Conservation (phyloP, 2,113 vertebrate species). For the Tetrao urogallus region DNA sequence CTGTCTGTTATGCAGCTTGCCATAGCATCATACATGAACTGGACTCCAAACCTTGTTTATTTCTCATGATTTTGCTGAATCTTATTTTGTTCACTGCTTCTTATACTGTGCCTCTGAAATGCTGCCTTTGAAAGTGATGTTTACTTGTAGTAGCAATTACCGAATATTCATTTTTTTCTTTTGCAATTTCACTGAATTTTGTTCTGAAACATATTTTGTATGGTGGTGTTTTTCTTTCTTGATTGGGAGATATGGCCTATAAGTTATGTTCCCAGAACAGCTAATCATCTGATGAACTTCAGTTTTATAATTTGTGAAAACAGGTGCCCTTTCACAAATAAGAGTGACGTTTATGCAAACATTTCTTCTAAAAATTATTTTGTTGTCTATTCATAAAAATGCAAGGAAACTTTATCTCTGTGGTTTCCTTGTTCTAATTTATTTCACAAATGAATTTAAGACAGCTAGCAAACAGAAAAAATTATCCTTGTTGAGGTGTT, state of each 20-base stretch:
- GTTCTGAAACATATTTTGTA: neutral
- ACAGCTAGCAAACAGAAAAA: constrained; percentile 65
- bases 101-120: neutral
- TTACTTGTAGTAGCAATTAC: neutral
- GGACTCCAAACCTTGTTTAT: neutral
- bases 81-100: neutral
- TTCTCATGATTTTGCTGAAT: neutral
- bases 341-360: constrained; percentile 16
- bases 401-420: neutral
- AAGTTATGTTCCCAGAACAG: constrained; percentile 33
- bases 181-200: constrained; percentile 17
- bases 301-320: constrained; percentile 40
- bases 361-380: constrained; percentile 45
- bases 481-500: constrained; percentile 72
- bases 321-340: constrained; percentile 22
- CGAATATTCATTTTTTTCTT: neutral
- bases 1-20: rapidly evolving
- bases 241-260: constrained; percentile 14
- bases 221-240: constrained; percentile 18
- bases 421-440: constrained; percentile 51
- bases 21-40: neutral
- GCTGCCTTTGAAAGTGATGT: neutral
- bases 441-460: constrained; percentile 65
- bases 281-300: constrained; percentile 51
- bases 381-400: constrained; percentile 40